These are phyloP conservation scores for Hapalemur alaotrensis DNA, from an alignment of 2,797 vertebrate species.

Conservation along the genomic window DNA sequence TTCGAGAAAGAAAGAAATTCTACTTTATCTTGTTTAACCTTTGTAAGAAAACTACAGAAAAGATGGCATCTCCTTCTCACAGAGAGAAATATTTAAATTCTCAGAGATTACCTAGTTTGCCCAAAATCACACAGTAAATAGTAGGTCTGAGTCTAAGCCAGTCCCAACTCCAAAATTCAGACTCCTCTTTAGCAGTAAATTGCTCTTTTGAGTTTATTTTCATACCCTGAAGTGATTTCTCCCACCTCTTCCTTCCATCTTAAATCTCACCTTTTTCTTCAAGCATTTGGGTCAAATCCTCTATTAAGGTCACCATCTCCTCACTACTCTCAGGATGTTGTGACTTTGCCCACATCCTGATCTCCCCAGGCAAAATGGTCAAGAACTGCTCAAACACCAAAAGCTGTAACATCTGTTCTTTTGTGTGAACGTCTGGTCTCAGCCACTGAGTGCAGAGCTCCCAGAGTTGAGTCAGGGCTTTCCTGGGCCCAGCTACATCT, in stretches of 20 bases:
- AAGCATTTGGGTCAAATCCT: slow-evolving; percentile 65
- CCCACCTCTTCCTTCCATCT: background rate
- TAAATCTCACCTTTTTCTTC: slow-evolving; percentile 70
- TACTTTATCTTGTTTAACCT: background rate
- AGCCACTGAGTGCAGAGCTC: slow-evolving; percentile 73
- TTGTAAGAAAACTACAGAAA: background rate
- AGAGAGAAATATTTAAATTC: background rate
- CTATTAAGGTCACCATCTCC: slow-evolving; percentile 62
- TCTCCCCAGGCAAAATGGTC: slow-evolving; percentile 69
- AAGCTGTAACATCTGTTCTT: slow-evolving; percentile 74
- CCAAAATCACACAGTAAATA: background rate
- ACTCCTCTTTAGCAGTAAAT: background rate
- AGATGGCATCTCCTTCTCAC: background rate
- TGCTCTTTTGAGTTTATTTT: background rate
- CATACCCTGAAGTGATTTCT: background rate
- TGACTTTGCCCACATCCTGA: slow-evolving; percentile 70
- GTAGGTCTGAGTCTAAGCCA: background rate
- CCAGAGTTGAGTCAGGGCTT: slow-evolving; percentile 70
- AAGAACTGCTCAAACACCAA: slow-evolving; percentile 77
- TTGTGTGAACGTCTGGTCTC: slow-evolving; percentile 74
- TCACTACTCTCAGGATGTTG: slow-evolving; percentile 66
- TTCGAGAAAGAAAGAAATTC: background rate
- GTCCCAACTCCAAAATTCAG: background rate
- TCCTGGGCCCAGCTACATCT: slow-evolving; percentile 68
- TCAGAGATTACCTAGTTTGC: background rate